Conservation (phyloP, 2,888 invertebrate genomes). For the Amphipoea lucens region DNA sequence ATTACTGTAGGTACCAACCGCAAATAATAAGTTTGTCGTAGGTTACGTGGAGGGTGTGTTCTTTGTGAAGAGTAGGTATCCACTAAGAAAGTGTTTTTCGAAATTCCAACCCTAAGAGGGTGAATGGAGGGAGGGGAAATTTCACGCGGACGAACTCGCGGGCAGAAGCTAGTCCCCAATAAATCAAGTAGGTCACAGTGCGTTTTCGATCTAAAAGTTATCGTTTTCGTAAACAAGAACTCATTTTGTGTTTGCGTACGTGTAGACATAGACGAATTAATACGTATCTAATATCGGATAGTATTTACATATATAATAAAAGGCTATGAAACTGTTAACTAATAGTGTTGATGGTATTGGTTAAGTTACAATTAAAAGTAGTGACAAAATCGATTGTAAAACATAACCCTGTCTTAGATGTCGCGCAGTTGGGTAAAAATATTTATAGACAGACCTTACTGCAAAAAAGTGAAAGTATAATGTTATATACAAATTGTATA, state of each 20-base stretch:
- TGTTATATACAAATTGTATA: neutral
- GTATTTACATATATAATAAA: neutral
- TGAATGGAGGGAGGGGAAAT: too few species aligned
- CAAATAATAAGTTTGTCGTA: too few species aligned
- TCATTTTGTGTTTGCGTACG: conserved; percentile 22
- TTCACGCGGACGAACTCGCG: too few species aligned
- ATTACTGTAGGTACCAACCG: too few species aligned
- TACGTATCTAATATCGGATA: neutral
- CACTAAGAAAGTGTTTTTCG: too few species aligned
- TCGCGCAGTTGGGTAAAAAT: neutral
- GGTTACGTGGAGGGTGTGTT: too few species aligned
- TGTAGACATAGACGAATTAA: conserved; percentile 3
- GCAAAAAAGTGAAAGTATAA: neutral
- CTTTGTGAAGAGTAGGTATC: too few species aligned
- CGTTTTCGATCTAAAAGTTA: conserved; percentile 6
- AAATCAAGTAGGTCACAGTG: conserved; percentile 7
- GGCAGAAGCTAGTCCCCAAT: too few species aligned
- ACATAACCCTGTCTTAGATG: neutral
- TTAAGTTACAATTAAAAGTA: neutral
- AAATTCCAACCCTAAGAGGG: too few species aligned
- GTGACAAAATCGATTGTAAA: neutral
- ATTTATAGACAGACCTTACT: neutral
- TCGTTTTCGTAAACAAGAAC: conserved; percentile 10
- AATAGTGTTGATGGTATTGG: neutral
- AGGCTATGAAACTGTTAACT: neutral